Evolutionary conservation across 2,888 invertebrate species (phyloP).

Genomic region (Strigamia transsilvanica): DNA sequence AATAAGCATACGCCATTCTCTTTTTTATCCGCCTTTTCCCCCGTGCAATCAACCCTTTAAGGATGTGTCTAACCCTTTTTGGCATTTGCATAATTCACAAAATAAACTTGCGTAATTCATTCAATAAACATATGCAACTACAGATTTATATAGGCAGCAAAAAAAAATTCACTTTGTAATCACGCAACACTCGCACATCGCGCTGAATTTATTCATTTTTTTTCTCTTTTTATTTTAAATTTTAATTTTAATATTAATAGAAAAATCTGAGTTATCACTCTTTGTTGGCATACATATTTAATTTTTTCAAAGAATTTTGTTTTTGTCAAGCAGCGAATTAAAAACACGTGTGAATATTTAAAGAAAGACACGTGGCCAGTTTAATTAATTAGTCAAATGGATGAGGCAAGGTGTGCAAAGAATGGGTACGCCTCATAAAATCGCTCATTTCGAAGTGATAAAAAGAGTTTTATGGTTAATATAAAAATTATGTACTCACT

Average conservation of each 20-base stretch:
- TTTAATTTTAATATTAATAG: not conserved
- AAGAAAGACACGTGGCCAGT: not conserved
- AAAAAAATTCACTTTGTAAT: not conserved
- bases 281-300: not conserved
- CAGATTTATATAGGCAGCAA: not conserved
- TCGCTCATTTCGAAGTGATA: conserved; percentile 13
- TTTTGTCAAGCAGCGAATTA: not conserved
- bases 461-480: conserved; percentile 19
- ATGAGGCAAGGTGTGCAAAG: conserved; percentile 29
- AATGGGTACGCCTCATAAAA: conserved; percentile 27
- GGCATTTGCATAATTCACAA: conserved; percentile 1
- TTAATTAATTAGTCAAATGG: conserved; percentile 34
- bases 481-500: conserved; percentile 2
- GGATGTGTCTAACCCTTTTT: conserved; percentile 3
- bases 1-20: not conserved
- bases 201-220: not conserved
- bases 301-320: not conserved
- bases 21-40: not conserved
- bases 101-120: conserved; percentile 16
- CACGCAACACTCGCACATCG: not conserved
- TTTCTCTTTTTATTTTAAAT: not conserved
- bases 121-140: not conserved
- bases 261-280: not conserved
- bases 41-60: not conserved
- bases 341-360: conserved; percentile 33